Conservation (phyloP, 64 coral and sea anemone genomes). For the Dendrophyllia cribrosa region DNA sequence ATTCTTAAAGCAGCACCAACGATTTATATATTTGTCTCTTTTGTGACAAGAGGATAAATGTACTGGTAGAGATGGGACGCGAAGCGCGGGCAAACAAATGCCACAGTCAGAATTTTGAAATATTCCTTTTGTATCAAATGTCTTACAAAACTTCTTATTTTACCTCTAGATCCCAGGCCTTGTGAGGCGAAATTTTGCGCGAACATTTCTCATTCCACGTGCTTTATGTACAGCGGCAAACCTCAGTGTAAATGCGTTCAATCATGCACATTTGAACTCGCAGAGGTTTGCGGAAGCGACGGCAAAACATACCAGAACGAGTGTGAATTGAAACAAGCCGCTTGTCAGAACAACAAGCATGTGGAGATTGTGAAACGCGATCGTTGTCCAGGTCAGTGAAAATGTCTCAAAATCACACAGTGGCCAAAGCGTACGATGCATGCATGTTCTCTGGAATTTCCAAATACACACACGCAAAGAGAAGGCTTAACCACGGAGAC, state of each 20-base stretch:
- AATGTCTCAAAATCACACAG: background rate
- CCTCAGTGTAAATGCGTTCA: background rate
- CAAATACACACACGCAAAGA: too few relatives aligned
- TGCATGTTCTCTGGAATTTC: too few relatives aligned
- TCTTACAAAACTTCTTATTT: background rate
- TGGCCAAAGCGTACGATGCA: too few relatives aligned
- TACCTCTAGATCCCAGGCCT: background rate
- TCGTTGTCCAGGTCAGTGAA: slow-evolving; percentile 1
- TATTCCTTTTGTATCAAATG: too few relatives aligned
- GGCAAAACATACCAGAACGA: slow-evolving; percentile 12
- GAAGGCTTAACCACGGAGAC: too few relatives aligned
- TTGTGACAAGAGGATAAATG: too few relatives aligned
- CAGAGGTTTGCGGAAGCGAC: slow-evolving; percentile 42
- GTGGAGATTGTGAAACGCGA: background rate
- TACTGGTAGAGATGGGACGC: too few relatives aligned
- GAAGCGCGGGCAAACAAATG: too few relatives aligned
- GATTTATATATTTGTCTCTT: too few relatives aligned
- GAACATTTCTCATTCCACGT: background rate
- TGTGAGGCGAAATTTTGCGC: background rate
- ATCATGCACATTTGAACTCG: background rate
- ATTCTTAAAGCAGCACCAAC: too few relatives aligned
- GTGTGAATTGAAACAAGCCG: slow-evolving; percentile 14
- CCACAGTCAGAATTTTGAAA: too few relatives aligned
- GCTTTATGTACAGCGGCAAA: background rate
- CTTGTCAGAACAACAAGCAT: slow-evolving; percentile 4